Conservation (phyloP, 2,113 vertebrate species). For the Pelobates fuscus region DNA sequence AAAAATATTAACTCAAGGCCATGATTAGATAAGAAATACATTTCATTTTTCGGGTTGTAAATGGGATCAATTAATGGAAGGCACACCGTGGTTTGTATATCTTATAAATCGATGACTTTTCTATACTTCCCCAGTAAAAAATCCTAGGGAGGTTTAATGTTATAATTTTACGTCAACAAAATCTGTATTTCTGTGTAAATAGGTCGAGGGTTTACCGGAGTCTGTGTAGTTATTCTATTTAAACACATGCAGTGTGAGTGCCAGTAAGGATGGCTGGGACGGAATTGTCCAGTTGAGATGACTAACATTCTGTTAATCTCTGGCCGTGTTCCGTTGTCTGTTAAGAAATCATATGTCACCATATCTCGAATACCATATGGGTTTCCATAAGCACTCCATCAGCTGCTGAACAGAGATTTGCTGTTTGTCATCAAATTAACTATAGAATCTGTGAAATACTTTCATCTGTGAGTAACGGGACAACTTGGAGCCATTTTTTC, state of each 20-base stretch:
- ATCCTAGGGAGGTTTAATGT: too few species aligned
- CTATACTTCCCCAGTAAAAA: too few species aligned
- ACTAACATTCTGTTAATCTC: conserved; percentile 31
- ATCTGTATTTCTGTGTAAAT: too few species aligned
- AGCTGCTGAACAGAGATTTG: conserved; percentile 27
- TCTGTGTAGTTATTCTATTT: conserved; percentile 12
- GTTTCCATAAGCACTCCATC: not conserved
- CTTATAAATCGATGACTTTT: too few species aligned
- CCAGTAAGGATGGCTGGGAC: conserved; percentile 27
- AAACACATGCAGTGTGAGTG: not conserved
- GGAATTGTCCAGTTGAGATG: conserved; percentile 24
- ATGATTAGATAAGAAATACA: too few species aligned
- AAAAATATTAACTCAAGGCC: too few species aligned
- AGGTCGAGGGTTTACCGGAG: too few species aligned
- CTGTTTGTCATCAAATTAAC: conserved; percentile 44
- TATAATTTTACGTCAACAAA: too few species aligned
- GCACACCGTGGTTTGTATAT: too few species aligned
- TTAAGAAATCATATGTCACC: conserved; percentile 12
- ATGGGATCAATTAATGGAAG: too few species aligned
- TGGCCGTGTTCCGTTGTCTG: conserved; percentile 22
- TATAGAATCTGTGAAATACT: conserved; percentile 26
- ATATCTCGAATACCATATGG: conserved; percentile 27
- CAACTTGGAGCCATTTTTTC: conserved; percentile 16
- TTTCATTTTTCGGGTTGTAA: too few species aligned
- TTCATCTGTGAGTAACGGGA: not conserved